Conservation (phyloP, 2,888 invertebrate genomes). For the Pheosia tremula region DNA sequence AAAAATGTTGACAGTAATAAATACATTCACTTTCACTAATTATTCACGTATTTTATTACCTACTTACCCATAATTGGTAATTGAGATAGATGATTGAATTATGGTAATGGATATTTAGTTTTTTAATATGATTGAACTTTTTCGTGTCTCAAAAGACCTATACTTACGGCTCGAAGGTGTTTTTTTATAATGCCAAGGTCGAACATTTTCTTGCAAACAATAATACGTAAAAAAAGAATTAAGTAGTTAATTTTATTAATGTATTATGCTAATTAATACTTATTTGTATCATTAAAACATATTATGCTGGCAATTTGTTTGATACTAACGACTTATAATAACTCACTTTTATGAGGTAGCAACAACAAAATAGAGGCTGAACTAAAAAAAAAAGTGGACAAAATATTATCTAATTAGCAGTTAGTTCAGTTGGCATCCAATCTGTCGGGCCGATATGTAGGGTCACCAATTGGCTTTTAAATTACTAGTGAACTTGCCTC, state of each 20-base stretch:
- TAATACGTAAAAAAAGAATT: neutral
- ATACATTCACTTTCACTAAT: constrained; percentile 34
- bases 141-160: constrained; percentile 1
- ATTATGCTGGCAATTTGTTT: neutral
- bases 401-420: too few species aligned
- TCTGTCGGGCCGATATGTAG: too few species aligned
- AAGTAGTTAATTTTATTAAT: neutral
- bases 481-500: too few species aligned
- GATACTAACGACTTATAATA: neutral
- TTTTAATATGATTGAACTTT: neutral
- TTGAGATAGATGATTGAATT: neutral
- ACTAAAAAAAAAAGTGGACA: too few species aligned
- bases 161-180: neutral
- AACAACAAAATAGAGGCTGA: neutral
- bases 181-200: neutral
- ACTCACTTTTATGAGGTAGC: neutral
- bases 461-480: too few species aligned
- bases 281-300: neutral
- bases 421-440: too few species aligned
- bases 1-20: constrained; percentile 31
- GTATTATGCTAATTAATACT: neutral
- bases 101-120: neutral
- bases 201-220: neutral
- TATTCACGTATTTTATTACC: neutral
- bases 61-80: neutral